These are phyloP conservation scores for Solea senegalensis DNA, from an alignment of 2,113 vertebrate genomes.

Conservation along the genomic window DNA sequence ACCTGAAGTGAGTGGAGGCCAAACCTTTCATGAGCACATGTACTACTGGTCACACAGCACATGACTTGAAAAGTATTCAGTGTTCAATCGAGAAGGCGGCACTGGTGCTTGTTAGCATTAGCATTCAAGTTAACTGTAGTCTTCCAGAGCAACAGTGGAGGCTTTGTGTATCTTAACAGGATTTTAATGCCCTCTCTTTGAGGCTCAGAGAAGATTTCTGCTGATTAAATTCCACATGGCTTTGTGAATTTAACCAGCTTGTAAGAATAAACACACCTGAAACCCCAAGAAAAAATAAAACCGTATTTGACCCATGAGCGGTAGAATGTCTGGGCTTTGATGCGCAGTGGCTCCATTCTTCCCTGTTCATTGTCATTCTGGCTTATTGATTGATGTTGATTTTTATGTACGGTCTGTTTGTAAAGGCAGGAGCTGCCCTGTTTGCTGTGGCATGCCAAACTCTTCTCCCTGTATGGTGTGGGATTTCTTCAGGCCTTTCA, in stretches of 20 bases:
- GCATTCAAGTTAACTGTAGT: slow-evolving; percentile 48
- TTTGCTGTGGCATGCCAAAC: slow-evolving; percentile 42
- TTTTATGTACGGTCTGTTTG: slow-evolving; percentile 33
- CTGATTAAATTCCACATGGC: slow-evolving; percentile 70
- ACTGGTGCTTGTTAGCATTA: slow-evolving; percentile 51
- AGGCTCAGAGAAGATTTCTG: slow-evolving; percentile 69
- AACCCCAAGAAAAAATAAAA: slow-evolving; percentile 30
- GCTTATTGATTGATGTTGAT: slow-evolving; percentile 43
- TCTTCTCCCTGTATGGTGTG: slow-evolving; percentile 37
- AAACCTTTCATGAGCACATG: background rate
- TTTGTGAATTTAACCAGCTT: slow-evolving; percentile 62
- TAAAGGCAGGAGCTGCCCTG: slow-evolving; percentile 18
- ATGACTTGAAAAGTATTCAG: slow-evolving; percentile 44
- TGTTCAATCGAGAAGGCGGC: slow-evolving; percentile 29
- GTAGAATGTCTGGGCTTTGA: slow-evolving; percentile 37
- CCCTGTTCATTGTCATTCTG: slow-evolving; percentile 21
- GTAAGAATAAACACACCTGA: slow-evolving; percentile 51
- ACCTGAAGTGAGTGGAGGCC: background rate
- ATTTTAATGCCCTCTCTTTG: slow-evolving; percentile 76
- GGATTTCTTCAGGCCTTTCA: slow-evolving; percentile 54
- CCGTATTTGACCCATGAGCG: background rate
- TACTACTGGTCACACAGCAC: background rate
- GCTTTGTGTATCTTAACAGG: slow-evolving; percentile 79
- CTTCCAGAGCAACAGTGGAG: slow-evolving; percentile 68
- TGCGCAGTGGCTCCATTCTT: slow-evolving; percentile 11